Conservation (phyloP, 2,888 invertebrate species). For the Sycophila texana region DNA sequence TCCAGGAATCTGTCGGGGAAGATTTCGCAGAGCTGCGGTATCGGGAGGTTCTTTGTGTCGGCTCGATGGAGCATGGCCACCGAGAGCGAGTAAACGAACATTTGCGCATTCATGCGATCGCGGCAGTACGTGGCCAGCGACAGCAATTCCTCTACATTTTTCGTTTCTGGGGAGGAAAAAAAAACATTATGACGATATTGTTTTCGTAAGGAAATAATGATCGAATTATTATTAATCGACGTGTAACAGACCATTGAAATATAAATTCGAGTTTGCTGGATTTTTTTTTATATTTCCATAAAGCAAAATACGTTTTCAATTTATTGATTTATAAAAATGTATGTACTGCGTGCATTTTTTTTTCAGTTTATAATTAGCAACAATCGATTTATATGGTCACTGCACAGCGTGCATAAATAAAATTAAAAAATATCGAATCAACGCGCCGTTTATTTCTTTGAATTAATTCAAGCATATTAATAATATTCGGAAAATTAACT, state of each 20-base stretch:
- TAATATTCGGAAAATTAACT: too few species aligned
- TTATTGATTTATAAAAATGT: too few species aligned
- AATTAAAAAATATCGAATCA: too few species aligned
- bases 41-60: conserved; percentile 83
- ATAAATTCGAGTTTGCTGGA: neutral
- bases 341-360: too few species aligned
- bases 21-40: conserved; percentile 86
- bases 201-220: neutral
- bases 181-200: too few species aligned
- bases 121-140: conserved; percentile 84
- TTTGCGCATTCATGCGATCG: conserved; percentile 85
- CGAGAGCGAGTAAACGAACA: conserved; percentile 88
- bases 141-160: conserved; percentile 83
- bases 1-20: conserved; percentile 91
- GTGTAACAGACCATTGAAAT: neutral
- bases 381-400: too few species aligned
- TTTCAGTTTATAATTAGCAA: too few species aligned
- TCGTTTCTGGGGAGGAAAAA: conserved; percentile 78
- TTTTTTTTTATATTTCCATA: too few species aligned
- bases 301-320: too few species aligned
- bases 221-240: neutral
- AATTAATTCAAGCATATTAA: too few species aligned
- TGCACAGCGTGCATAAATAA: too few species aligned
- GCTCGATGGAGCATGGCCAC: conserved; percentile 85
- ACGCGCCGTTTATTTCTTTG: too few species aligned